Base-by-base conservation (phyloP, 1,140 invertebrate genomes). In the Zaprionus capensis region DNA sequence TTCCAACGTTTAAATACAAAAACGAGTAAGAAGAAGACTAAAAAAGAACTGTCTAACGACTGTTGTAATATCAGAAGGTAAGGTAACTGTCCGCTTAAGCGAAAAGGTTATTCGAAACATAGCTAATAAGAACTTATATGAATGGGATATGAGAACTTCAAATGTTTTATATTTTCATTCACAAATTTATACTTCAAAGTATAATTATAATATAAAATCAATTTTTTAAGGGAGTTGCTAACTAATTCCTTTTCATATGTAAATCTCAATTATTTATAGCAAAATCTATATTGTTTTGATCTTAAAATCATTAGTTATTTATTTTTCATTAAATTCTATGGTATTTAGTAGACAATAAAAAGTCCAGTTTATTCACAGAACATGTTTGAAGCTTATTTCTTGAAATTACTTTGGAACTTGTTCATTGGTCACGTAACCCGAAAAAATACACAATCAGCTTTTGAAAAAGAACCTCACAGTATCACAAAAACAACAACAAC, bases 401-500 rank as follows among this genome's bases (percentile, higher is more conserved):
- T 44, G 20, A 62, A 62, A 22, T n/a, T 9, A 24, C 20, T 68
- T 36, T 14, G 46, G 38, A 57, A 66, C 64, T 51, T 80, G 61
- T 51, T 28, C 36, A 64, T 56, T 72, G 44, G 65, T 84, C 68
- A 76, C 76, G 76, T 79, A 76, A 71, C 17, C 11, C 14, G 36
- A 17, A 76, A 56, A 64, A 55, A 26, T 24, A 63, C 17, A 46
- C 20, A 77, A 64, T 63, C 56, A 68, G 49, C 56, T 26, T 41
- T 65, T 17, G 56, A 26, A 36, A 46, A 9, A 28, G 15, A 44
- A 6, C 46, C 28, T n/a, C 17, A n/a, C 34, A 71, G 46, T n/a
- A 31, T 49, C 11, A 28, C 3, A 41, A 20, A 46, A 22, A 59
- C 41, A 38, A 46, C 36, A 71, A 71, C 20, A 28, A 53, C 1